Conservation (phyloP, 2,888 invertebrate genomes). For the Andricus quercusramuli region DNA sequence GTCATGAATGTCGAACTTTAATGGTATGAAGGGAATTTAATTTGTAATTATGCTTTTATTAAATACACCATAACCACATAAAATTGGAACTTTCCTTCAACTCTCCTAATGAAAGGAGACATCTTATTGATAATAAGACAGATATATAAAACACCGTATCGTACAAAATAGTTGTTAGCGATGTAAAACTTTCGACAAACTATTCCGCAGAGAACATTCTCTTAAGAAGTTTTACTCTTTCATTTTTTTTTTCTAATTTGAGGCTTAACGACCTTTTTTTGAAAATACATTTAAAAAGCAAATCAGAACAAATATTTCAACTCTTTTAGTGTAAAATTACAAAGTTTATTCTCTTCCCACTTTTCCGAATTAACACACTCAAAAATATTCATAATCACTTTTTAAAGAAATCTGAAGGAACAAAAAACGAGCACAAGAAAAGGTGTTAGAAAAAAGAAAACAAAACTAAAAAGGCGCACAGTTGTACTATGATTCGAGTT, state of each 20-base stretch:
- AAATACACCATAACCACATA: slow-evolving; percentile 50
- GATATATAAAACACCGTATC: slow-evolving; percentile 74
- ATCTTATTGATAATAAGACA: slow-evolving; percentile 63
- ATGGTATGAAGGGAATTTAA: slow-evolving; percentile 56
- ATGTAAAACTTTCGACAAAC: slow-evolving; percentile 24
- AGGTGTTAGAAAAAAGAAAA: slow-evolving; percentile 41
- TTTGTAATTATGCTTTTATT: slow-evolving; percentile 52
- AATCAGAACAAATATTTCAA: background rate
- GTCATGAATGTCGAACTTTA: slow-evolving; percentile 46
- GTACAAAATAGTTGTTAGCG: slow-evolving; percentile 71
- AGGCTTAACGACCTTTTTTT: background rate
- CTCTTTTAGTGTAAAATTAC: background rate
- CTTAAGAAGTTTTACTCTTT: slow-evolving; percentile 46
- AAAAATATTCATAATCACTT: background rate
- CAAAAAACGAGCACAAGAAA: slow-evolving; percentile 44
- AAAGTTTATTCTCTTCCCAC: background rate
- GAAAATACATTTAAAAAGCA: background rate
- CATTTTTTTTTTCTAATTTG: slow-evolving; percentile 45
- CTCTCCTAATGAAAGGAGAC: slow-evolving; percentile 57
- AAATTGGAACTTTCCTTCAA: slow-evolving; percentile 51
- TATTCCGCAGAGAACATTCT: slow-evolving; percentile 15
- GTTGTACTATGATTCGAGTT: slow-evolving; percentile 76
- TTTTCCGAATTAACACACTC: background rate
- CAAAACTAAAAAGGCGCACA: slow-evolving; percentile 58
- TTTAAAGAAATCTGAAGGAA: background rate